phyloP scores from a whole-genome alignment of 2,888 invertebrate species.

The Nymphalis c-album region DNA sequence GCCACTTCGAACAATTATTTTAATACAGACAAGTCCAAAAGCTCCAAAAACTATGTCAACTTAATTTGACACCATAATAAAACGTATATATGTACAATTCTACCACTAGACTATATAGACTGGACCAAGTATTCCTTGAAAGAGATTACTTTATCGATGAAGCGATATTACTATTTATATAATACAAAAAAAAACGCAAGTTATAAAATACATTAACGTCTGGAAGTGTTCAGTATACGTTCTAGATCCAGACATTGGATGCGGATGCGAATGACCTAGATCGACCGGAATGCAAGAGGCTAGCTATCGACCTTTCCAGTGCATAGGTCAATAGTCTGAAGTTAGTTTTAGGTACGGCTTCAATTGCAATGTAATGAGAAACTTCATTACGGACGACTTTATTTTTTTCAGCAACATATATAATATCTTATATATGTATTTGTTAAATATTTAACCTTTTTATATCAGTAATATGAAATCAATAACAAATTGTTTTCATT shows the following conservation, averaged over 20 bases:
- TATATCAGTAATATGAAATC: no score
- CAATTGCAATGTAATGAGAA: constrained; percentile 22
- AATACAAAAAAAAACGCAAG: not conserved
- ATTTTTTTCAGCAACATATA: not conserved
- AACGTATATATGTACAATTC: no score
- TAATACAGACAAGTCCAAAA: no score
- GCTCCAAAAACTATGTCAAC: no score
- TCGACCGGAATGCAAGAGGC: constrained; percentile 31
- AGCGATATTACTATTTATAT: not conserved
- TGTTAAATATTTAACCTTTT: no score
- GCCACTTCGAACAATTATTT: no score
- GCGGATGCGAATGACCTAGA: constrained; percentile 32
- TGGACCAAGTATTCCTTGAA: no score
- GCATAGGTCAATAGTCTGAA: constrained; percentile 33
- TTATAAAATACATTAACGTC: constrained; percentile 1
- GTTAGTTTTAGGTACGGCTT: constrained; percentile 12
- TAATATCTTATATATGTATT: no score
- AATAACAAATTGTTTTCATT: no score
- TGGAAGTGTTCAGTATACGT: constrained; percentile 1
- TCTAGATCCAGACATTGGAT: constrained; percentile 23
- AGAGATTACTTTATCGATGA: no score
- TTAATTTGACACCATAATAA: no score
- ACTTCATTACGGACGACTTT: constrained; percentile 21
- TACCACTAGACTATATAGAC: no score
- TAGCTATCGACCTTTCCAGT: constrained; percentile 34